Percentiles rank a stretch among this genome's conserved stretches.
Conservation (phyloP, 2,797 vertebrate species). For the Pitangus sulphuratus region DNA sequence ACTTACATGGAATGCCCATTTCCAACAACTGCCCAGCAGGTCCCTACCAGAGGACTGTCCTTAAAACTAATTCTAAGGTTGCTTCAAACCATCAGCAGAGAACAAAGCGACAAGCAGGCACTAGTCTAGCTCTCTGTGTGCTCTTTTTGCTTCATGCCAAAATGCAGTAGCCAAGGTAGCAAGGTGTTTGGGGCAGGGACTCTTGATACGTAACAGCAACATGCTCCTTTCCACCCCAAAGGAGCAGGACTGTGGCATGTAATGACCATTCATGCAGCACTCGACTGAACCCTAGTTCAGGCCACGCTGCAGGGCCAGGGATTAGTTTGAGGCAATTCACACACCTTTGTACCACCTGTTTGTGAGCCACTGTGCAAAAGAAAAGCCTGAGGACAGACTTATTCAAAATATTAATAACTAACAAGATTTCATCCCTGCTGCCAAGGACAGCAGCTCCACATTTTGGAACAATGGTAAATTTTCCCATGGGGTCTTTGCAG, state of each 20-base stretch:
- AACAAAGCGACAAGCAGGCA: not conserved
- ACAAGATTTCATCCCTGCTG: not conserved
- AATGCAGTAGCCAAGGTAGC: fast-evolving
- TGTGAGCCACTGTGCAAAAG: not conserved
- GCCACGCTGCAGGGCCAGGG: not conserved
- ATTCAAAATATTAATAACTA: not conserved
- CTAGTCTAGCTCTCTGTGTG: not conserved
- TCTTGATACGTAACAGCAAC: not conserved
- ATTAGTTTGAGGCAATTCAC: not conserved
- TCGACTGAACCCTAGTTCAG: not conserved
- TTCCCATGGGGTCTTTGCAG: not conserved
- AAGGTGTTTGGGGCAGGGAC: not conserved
- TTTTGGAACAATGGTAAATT: not conserved
- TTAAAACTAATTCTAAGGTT: not conserved
- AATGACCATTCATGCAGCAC: not conserved
- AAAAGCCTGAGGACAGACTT: not conserved
- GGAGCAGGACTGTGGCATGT: not conserved
- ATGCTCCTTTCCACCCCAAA: not conserved
- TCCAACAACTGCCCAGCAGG: not conserved
- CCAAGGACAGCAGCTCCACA: not conserved
- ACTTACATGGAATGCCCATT: not conserved
- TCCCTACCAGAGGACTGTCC: not conserved
- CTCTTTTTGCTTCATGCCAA: not conserved
- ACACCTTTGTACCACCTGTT: not conserved
- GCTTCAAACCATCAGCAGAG: not conserved